phyloP scores from a whole-genome alignment of 2,113 vertebrate genomes.

The Eulacestoma nigropectus region DNA sequence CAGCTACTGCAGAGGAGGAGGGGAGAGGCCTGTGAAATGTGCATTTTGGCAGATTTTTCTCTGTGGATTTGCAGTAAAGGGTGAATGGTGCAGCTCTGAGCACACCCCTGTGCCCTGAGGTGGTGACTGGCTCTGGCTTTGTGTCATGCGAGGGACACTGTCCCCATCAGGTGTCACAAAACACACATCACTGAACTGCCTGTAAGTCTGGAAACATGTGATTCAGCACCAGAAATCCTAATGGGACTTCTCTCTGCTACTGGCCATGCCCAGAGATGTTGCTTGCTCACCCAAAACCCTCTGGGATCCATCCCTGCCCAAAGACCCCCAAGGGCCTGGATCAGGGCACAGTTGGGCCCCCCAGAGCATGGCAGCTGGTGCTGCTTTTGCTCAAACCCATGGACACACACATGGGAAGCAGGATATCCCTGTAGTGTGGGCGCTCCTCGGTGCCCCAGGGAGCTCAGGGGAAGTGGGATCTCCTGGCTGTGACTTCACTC shows the following conservation, averaged over 20 bases:
- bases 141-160: neutral
- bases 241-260: neutral
- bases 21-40: neutral
- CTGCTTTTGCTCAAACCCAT: neutral
- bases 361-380: neutral
- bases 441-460: accelerated
- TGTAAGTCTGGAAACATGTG: accelerated
- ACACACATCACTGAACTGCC: neutral
- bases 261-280: neutral
- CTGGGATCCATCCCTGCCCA: neutral
- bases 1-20: neutral
- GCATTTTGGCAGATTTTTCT: neutral
- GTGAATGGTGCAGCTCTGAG: neutral
- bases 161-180: accelerated
- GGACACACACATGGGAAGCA: neutral
- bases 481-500: neutral
- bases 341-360: neutral
- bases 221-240: neutral
- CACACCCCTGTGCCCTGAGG: neutral
- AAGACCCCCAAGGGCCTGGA: neutral
- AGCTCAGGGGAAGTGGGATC: neutral
- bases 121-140: neutral
- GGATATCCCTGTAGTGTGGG: too few relatives aligned
- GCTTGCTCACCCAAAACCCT: neutral
- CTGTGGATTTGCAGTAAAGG: neutral